Evolutionary conservation across 1,140 invertebrate species (phyloP).

Genomic region (Argopecten irradians): DNA sequence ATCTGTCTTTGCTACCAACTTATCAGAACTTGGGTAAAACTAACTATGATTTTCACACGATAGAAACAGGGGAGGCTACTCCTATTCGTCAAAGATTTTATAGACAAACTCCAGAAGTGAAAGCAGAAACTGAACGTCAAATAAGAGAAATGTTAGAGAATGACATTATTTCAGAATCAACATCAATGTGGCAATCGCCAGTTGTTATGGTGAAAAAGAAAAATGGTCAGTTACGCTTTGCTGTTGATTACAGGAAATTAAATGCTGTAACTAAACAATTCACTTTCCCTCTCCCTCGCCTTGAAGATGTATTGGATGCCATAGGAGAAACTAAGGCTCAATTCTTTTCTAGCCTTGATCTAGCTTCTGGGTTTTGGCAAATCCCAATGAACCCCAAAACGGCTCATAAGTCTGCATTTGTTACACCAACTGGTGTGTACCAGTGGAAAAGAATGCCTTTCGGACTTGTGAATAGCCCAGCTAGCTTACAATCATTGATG

Average conservation of each 20-base stretch:
- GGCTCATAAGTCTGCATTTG: constrained; percentile 52
- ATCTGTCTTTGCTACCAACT: constrained; percentile 42
- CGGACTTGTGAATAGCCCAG: constrained; percentile 48
- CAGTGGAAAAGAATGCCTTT: constrained; percentile 48
- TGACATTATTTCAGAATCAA: constrained; percentile 41
- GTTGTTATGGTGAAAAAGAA: constrained; percentile 77
- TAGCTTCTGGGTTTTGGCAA: constrained; percentile 49
- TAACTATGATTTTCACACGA: constrained; percentile 31
- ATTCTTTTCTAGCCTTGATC: constrained; percentile 47
- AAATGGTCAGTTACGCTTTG: constrained; percentile 65
- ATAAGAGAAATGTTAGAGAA: constrained; percentile 47
- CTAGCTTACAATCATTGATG: constrained; percentile 49
- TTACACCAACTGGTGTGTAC: constrained; percentile 50
- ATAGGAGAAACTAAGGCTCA: constrained; percentile 32
- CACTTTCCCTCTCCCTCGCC: constrained; percentile 30
- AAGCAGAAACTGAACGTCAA: constrained; percentile 43
- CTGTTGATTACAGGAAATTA: constrained; percentile 77
- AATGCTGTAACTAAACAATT: constrained; percentile 72
- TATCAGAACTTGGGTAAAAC: constrained; percentile 45
- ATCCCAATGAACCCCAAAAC: constrained; percentile 43
- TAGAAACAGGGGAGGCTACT: constrained; percentile 36
- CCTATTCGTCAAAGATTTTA: constrained; percentile 19
- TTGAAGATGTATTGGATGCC: constrained; percentile 51
- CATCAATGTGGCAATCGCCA: constrained; percentile 75
- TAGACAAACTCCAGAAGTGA: constrained; percentile 36